Evolutionary conservation across 2,113 vertebrate genomes (phyloP), one percentile per base, ranked within the genome.

Genomic region (Atlantisia rogersi): DNA sequence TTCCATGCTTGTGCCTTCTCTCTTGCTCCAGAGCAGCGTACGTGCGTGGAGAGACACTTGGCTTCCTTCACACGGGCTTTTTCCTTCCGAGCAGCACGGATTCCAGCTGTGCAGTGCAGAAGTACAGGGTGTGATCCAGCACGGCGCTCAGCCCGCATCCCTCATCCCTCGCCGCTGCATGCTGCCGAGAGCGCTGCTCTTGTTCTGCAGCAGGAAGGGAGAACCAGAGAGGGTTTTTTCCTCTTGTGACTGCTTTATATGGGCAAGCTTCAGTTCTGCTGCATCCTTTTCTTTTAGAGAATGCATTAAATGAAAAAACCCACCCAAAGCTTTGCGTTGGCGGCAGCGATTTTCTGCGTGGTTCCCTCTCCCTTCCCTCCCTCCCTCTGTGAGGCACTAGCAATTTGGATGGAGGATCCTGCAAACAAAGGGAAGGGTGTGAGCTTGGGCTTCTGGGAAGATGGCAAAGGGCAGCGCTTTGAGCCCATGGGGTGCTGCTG

Each of bases 301-400:
- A 75, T 8, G 16, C n/a, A 2, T 84, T 82, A 44, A 37, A 50
- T 80, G 26, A 59, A 1, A 53, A 1, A 53, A 22, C 19, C 26
- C 24, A 3, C 59, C 67, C 2, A 11, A 9, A 88, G 85, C 59
- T 70, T 32, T 40, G 70, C 0, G 4, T 28, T 68, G 65, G 40
- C 5, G 1, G 52, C 14, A 0, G 16, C 11, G 48, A 4, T 58
- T 73, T 21, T 35, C 63, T 32, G 29, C 6, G 7, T 52, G 24
- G 22, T 32, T 64, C 42, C 24, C 26, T 75, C 55, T 60, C 60
- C 31, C 29, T 69, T 44, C 73, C 11, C 8, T 16, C 74, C 11
- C 8, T 16, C 37, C 40, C 59, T 37, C 67, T 26, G 2, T 1
- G 6, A 46, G 63, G 20, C 3, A 3, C 0, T 1, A 50, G 35